Evolutionary conservation across 1,140 invertebrate species (phyloP).

Genomic region (Alviniconcha marisindica): DNA sequence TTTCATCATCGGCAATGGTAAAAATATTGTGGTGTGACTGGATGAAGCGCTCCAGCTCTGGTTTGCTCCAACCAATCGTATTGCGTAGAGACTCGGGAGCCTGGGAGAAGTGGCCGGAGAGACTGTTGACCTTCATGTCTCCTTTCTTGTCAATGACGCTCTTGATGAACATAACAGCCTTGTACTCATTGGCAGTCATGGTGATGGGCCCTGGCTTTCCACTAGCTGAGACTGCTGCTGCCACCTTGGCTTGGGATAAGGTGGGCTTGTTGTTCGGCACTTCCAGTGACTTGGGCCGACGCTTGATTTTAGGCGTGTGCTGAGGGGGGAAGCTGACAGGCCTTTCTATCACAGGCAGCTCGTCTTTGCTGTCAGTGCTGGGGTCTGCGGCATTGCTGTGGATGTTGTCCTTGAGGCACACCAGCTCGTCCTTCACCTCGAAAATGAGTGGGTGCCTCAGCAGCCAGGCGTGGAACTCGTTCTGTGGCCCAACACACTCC

Average conservation of each 20-base stretch:
- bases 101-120: conserved; percentile 73
- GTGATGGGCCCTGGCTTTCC: conserved; percentile 70
- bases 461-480: conserved; percentile 75
- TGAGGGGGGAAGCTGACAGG: conserved; percentile 40
- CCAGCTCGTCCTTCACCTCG: conserved; percentile 74
- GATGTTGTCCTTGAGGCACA: conserved; percentile 73
- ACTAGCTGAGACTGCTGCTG: conserved; percentile 43
- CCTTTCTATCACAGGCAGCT: conserved; percentile 42
- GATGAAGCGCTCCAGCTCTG: conserved; percentile 74
- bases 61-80: conserved; percentile 74
- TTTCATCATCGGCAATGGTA: conserved; percentile 69
- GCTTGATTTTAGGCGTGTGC: conserved; percentile 64
- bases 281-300: conserved; percentile 67
- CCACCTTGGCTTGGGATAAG: conserved; percentile 46
- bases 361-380: conserved; percentile 62
- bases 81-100: conserved; percentile 73
- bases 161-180: conserved; percentile 76
- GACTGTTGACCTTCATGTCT: conserved; percentile 70
- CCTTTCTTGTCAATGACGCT: conserved; percentile 75
- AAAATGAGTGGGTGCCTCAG: conserved; percentile 75
- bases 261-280: conserved; percentile 56
- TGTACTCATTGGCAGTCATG: conserved; percentile 77
- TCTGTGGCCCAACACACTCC: conserved; percentile 76
- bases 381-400: conserved; percentile 69
- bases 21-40: conserved; percentile 72